Percentiles rank a stretch among this genome's conserved stretches.
Evolutionary conservation across 2,888 invertebrate genomes (phyloP).

Genomic region (Ligdia adustata): DNA sequence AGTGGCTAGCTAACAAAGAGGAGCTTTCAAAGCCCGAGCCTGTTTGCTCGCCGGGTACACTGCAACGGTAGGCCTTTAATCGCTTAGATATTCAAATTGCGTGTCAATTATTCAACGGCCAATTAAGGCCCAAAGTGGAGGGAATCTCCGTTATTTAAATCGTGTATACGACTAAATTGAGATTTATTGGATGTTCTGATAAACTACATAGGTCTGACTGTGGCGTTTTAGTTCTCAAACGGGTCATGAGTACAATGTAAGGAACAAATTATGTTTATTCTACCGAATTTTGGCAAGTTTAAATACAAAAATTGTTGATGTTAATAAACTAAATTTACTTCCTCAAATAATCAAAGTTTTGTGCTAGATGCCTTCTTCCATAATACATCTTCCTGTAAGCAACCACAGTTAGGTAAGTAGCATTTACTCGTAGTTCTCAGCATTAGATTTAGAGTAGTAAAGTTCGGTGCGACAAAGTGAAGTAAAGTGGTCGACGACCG

Average conservation of each 20-base stretch:
- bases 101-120: slow-evolving; percentile 26
- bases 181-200: too few species aligned
- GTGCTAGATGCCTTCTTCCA: slow-evolving; percentile 3
- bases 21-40: slow-evolving; percentile 9
- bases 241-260: too few species aligned
- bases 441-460: slow-evolving; percentile 44
- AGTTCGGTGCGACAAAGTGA: slow-evolving; percentile 45
- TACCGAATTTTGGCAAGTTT: background rate
- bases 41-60: slow-evolving; percentile 17
- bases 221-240: too few species aligned
- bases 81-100: slow-evolving; percentile 28
- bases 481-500: slow-evolving; percentile 40
- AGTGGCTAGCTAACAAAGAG: slow-evolving; percentile 19
- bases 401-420: too few species aligned
- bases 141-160: too few species aligned
- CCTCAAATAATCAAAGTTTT: background rate
- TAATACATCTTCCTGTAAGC: too few species aligned
- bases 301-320: background rate
- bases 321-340: background rate
- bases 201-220: too few species aligned
- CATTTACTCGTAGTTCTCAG: slow-evolving; percentile 32
- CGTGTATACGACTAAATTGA: too few species aligned
- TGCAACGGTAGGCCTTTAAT: slow-evolving; percentile 24
- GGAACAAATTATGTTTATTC: too few species aligned
- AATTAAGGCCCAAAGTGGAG: slow-evolving; percentile 17